phyloP scores from a whole-genome alignment of 2,797 vertebrate species.

The Cyprinella venusta region DNA sequence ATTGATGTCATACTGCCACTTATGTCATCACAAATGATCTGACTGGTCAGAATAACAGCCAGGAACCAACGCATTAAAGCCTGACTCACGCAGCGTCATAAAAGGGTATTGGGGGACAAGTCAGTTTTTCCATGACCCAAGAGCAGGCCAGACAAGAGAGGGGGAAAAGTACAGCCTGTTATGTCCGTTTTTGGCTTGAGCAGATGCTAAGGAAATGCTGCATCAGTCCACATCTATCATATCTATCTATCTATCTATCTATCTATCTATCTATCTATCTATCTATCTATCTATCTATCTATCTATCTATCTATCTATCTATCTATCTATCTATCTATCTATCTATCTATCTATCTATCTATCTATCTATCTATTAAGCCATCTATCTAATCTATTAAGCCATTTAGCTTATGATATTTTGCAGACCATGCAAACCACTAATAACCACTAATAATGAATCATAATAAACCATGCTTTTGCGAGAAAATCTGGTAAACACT shows the following conservation, averaged over 20 bases:
- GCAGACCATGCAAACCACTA: not conserved
- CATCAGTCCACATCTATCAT: not conserved
- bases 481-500: not conserved
- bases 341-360: not conserved
- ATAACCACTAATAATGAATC: not conserved
- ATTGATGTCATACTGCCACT: conserved; percentile 55
- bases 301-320: too few relatives aligned
- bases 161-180: conserved; percentile 75
- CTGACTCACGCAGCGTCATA: conserved; percentile 62
- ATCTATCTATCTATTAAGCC: not conserved
- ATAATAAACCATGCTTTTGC: not conserved
- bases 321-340: too few relatives aligned
- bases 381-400: not conserved
- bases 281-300: too few relatives aligned
- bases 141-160: conserved; percentile 66
- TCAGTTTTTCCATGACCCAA: conserved; percentile 82
- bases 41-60: conserved; percentile 45
- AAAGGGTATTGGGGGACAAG: conserved; percentile 66
- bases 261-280: too few relatives aligned
- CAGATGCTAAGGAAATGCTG: conserved; percentile 45
- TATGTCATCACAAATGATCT: conserved; percentile 46
- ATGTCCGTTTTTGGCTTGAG: conserved; percentile 65
- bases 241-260: not conserved
- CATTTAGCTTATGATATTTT: not conserved
- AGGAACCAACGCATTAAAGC: conserved; percentile 55